phyloP scores from a whole-genome alignment of 2,888 invertebrate species.

The Caenorhabditis imperialis region DNA sequence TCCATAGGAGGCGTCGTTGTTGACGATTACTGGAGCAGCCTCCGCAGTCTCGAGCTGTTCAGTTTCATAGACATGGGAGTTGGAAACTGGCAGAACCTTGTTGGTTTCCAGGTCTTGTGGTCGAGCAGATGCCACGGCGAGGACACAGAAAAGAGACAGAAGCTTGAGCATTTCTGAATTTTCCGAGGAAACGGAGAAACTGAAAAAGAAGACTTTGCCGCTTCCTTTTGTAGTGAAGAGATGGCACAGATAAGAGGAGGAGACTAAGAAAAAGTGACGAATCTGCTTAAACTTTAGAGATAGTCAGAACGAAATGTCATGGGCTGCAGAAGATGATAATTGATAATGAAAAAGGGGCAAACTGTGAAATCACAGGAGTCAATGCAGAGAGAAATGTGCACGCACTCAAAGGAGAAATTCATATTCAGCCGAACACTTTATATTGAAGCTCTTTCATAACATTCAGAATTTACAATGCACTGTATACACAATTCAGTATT shows the following conservation, averaged over 20 bases:
- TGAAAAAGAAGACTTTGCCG: not conserved
- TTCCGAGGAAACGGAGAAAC: not conserved
- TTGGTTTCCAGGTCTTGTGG: slow-evolving; percentile 42
- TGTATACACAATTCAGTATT: too few species aligned
- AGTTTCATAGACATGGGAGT: slow-evolving; percentile 12
- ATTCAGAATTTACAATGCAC: too few species aligned
- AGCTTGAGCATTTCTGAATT: slow-evolving; percentile 24
- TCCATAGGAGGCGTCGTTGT: slow-evolving; percentile 26
- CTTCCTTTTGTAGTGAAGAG: not conserved
- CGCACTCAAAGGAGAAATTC: too few species aligned
- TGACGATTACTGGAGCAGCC: slow-evolving; percentile 33
- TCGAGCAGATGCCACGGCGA: slow-evolving; percentile 28
- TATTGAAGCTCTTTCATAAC: too few species aligned
- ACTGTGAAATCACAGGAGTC: not conserved
- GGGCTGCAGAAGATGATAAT: slow-evolving; percentile 28
- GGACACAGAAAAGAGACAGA: slow-evolving; percentile 11
- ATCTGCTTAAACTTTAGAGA: slow-evolving; percentile 1
- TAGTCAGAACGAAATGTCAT: slow-evolving; percentile 38
- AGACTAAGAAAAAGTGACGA: slow-evolving; percentile 33
- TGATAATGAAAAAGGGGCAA: slow-evolving; percentile 29
- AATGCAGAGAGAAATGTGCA: too few species aligned
- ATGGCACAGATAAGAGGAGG: slow-evolving; percentile 5
- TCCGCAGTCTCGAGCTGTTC: too few species aligned
- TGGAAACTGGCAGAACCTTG: slow-evolving; percentile 16
- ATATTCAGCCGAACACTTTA: too few species aligned